Evolutionary conservation across 2,113 vertebrate species (phyloP), one percentile per base, ranked within the genome.

Genomic region (Raja brachyura): DNA sequence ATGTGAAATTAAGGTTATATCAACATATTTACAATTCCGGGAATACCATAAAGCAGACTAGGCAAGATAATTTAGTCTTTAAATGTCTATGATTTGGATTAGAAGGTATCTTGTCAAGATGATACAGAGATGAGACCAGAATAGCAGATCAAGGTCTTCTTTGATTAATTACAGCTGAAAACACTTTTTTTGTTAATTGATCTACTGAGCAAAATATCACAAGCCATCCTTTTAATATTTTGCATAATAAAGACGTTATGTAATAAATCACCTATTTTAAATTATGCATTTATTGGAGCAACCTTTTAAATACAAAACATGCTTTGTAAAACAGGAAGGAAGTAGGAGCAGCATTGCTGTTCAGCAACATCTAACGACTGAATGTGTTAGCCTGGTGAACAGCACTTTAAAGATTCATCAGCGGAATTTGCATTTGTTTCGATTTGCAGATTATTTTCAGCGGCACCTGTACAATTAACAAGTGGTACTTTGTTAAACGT

Each of bases 71-170:
- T 28, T 56, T 28, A n/a, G 25, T 56, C 54, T 83, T 83, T 54
- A 8, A 59, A 61, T 85, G 59, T 86, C 59, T 7, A 63, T 63
- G 22, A 31, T 56, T 63, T 16, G 28, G n/a, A 66, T 88, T 14
- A 88, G 59, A 31, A 7, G 83, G 31, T 31, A n/a, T 14, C 14
- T 61, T 25, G 28, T 61, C 16, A 31, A 31, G 14, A 66, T 88
- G 56, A 63, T 28, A 56, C 48, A 83, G 8, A 22, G 48, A 83
- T 83, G 5, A 83, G 56, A 88, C 28, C 59, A 63, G 59, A 63
- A 63, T 88, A 88, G 10, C 83, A 88, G 83, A 88, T 88, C 59
- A 88, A 88, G 59, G 83, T n/a, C 59, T 86, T 86, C 83, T 88
- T n/a, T 61, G 5, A 63, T 88, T 63, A 88, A 63, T 63, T 31